Base-by-base conservation (phyloP, 2,113 vertebrate genomes). In the Hippoglossus stenolepis region DNA sequence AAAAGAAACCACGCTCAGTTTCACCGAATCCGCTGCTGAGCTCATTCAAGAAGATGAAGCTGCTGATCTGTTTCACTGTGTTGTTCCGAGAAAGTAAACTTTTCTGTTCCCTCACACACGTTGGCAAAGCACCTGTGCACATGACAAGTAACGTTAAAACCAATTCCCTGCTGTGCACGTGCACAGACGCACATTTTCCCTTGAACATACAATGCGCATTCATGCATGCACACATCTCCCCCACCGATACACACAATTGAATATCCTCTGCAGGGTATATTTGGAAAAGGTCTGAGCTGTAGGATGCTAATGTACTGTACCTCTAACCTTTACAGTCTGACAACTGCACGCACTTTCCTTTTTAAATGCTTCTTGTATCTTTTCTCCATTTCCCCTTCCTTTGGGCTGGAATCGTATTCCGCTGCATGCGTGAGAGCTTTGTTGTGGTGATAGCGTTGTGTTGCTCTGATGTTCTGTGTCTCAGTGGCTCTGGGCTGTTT, bases 401-500 rank as follows among this genome's bases (percentile, higher is more conserved):
- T 14, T 54, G 51, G 1, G 20, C 40, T 59, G 53, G 5, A 28
- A 10, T 49, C 49, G 47, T 35, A 23, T 59, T 51, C n/a, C 26
- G 15, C 14, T 18, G 18, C 23, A 3, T 28, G 10, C 40, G 4
- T 57, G 47, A 11, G 21, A 49, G 54, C 4, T 8, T 24, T 58
- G 17, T 65, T 49, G 71, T 63, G 49, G 26, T 6, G 5, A 12
- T 3, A 2, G 40, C 17, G 1, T 53, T 24, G 64, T 2, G 4
- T 69, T 11, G 40, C 40, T 23, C 17, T 47, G 23, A 18, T 70
- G 56, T 53, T 72, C 26, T n/a, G 54, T 40, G 24, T 70, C 65
- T 56, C 67, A 3, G 17, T 59, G 56, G 66, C 56, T 70, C 43
- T 57, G 65, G 78, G 78, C 68, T 86, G 73, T 85, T 80, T 90